Evolutionary conservation across 2,888 invertebrate species (phyloP).

Genomic region (Bembecia ichneumoniformis): DNA sequence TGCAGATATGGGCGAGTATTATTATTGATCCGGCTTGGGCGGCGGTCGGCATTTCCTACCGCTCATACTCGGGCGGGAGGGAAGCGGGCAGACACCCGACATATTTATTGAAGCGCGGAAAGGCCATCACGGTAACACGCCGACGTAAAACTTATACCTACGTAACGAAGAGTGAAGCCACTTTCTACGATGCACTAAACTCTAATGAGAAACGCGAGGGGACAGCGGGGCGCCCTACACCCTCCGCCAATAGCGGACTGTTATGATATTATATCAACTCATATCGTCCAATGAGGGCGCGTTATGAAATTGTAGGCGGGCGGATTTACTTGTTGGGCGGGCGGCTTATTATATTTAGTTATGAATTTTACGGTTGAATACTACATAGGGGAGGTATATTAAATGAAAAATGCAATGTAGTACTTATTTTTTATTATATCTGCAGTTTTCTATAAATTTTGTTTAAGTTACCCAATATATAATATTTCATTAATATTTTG

Average conservation of each 20-base stretch:
- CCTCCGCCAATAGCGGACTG: constrained; percentile 68
- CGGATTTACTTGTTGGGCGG: constrained; percentile 61
- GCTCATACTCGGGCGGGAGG: constrained; percentile 56
- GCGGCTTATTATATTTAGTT: constrained; percentile 67
- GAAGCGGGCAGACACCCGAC: constrained; percentile 34
- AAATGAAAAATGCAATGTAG: neutral
- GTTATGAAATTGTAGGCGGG: constrained; percentile 73
- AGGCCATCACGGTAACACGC: constrained; percentile 33
- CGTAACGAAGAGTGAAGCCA: constrained; percentile 17
- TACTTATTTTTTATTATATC: too few relatives aligned
- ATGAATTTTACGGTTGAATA: constrained; percentile 24
- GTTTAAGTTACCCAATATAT: too few relatives aligned
- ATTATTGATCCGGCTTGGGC: constrained; percentile 68
- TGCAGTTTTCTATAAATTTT: too few relatives aligned
- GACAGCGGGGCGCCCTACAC: constrained; percentile 43
- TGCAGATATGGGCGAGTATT: constrained; percentile 72
- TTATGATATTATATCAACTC: constrained; percentile 77
- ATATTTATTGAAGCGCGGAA: constrained; percentile 61
- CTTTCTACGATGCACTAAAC: constrained; percentile 53
- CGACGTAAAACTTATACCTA: constrained; percentile 56
- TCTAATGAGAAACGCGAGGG: constrained; percentile 46
- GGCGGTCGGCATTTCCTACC: constrained; percentile 57
- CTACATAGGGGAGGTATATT: neutral
- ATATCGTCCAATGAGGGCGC: constrained; percentile 67
- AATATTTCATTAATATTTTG: too few relatives aligned